Evolutionary conservation across 2,888 invertebrate genomes (phyloP).

Genomic region (Ptycholaimellus sp.): DNA sequence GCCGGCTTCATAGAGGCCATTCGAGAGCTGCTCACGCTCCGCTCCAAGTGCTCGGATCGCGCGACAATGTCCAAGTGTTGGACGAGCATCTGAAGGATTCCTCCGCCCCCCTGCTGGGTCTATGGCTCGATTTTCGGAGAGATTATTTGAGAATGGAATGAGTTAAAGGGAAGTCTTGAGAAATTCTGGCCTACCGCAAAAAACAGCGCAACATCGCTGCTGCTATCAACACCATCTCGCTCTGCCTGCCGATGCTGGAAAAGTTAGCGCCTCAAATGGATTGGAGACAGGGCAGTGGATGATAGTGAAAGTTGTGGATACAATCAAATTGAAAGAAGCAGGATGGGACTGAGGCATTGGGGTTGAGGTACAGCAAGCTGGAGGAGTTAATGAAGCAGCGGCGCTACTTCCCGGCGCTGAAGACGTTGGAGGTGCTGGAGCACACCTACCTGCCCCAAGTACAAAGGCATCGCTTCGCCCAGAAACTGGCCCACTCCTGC

Average conservation of each 20-base stretch:
- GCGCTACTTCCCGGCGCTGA: conserved; percentile 87
- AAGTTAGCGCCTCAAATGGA: too few relatives aligned
- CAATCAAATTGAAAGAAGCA: too few relatives aligned
- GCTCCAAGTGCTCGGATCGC: conserved; percentile 65
- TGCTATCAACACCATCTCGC: conserved; percentile 70
- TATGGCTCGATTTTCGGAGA: too few relatives aligned
- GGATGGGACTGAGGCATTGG: too few relatives aligned
- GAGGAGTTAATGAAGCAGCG: conserved; percentile 71
- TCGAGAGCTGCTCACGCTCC: conserved; percentile 68
- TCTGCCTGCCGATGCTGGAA: conserved; percentile 71
- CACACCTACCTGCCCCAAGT: conserved; percentile 70
- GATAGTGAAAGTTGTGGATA: too few relatives aligned
- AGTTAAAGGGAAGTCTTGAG: too few relatives aligned
- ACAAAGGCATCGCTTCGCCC: conserved; percentile 77
- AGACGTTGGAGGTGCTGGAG: conserved; percentile 82
- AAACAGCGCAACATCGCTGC: conserved; percentile 78
- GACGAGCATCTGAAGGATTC: conserved; percentile 31
- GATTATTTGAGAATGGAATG: too few relatives aligned
- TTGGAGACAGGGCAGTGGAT: too few relatives aligned
- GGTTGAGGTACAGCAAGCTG: conserved; percentile 82
- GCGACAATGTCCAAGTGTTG: conserved; percentile 20
- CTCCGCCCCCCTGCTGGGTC: conserved; percentile 39
- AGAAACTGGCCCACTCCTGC: conserved; percentile 65
- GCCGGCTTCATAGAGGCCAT: conserved; percentile 97
- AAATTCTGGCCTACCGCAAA: conserved; percentile 58